Conservation (phyloP, 1,140 invertebrate species). For the Campoletis sonorensis region DNA sequence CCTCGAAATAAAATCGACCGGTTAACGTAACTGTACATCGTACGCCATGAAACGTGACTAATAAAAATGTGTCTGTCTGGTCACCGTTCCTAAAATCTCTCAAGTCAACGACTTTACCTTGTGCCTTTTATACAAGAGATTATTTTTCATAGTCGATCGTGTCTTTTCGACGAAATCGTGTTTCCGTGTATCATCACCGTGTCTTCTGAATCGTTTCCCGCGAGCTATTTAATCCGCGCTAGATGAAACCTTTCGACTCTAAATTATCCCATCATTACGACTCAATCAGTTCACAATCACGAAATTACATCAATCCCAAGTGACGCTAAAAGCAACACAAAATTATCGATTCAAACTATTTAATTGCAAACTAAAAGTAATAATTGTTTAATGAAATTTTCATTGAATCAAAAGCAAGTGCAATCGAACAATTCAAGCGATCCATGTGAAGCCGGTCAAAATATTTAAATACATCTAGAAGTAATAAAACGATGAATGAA, state of each 20-base stretch:
- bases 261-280: background rate
- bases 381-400: background rate
- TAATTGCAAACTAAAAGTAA: too few relatives aligned
- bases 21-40: slow-evolving; percentile 36
- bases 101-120: slow-evolving; percentile 34
- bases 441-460: too few relatives aligned
- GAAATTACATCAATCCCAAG: too few relatives aligned
- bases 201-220: too few relatives aligned
- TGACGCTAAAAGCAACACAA: too few relatives aligned
- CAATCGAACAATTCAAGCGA: background rate
- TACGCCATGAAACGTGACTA: slow-evolving; percentile 42
- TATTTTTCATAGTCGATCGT: slow-evolving; percentile 17
- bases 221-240: background rate
- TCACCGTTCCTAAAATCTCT: slow-evolving; percentile 44
- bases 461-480: background rate
- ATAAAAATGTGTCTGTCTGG: slow-evolving; percentile 42
- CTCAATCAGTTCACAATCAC: background rate
- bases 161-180: background rate
- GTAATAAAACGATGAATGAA: background rate
- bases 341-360: too few relatives aligned
- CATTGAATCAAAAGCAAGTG: background rate
- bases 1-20: background rate
- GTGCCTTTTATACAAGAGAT: slow-evolving; percentile 15
- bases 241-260: background rate
- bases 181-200: background rate